phyloP scores from a whole-genome alignment of 2,113 vertebrate species.

The Ammospiza nelsoni region DNA sequence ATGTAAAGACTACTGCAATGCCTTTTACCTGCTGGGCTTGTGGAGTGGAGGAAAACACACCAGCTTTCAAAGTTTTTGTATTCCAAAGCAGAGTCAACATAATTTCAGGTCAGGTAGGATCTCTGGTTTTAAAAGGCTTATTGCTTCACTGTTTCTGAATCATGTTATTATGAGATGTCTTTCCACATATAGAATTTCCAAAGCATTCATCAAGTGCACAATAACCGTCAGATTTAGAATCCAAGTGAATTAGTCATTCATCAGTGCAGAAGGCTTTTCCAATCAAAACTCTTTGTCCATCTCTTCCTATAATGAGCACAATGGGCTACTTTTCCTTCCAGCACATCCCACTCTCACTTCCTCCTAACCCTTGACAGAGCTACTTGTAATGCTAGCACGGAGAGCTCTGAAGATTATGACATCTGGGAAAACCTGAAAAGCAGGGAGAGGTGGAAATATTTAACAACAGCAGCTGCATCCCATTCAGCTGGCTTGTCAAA shows the following conservation, averaged over 20 bases:
- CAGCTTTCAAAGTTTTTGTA: background rate
- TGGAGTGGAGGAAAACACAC: background rate
- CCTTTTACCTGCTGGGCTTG: background rate
- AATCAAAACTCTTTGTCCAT: conserved; percentile 62
- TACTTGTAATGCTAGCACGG: background rate
- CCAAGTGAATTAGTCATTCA: background rate
- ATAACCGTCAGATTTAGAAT: conserved; percentile 30
- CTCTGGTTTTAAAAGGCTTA: background rate
- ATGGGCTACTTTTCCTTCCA: conserved; percentile 18
- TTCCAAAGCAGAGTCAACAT: background rate
- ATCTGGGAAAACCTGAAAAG: conserved; percentile 67
- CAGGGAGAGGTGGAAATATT: background rate
- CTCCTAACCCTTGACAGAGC: conserved; percentile 12
- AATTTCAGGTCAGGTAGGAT: background rate
- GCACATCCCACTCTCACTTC: background rate
- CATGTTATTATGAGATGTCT: background rate
- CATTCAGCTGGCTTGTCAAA: conserved; percentile 38
- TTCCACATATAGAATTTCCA: conserved; percentile 29
- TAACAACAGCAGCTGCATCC: conserved; percentile 12
- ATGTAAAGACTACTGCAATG: background rate
- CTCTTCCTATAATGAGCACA: background rate
- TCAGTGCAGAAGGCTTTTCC: conserved; percentile 24
- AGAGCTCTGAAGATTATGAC: conserved; percentile 26
- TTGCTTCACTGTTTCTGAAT: background rate
- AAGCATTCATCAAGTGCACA: conserved; percentile 20